phyloP scores from a whole-genome alignment of 2,888 invertebrate genomes.

The Caenorhabditis sp. region DNA sequence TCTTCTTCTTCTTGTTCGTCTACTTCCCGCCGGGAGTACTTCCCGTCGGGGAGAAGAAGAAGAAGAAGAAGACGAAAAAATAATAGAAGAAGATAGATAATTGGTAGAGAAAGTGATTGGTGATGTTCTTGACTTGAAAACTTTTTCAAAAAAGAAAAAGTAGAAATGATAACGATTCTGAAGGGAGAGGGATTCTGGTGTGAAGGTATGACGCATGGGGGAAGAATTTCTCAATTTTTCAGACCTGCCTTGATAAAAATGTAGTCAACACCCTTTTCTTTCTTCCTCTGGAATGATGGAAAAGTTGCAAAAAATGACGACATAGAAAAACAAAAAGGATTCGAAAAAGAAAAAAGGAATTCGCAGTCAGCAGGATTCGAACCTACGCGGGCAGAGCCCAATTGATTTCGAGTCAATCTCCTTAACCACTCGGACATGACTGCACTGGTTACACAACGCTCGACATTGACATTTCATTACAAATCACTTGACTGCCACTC shows the following conservation, averaged over 20 bases:
- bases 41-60: neutral
- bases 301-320: too few species aligned
- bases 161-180: too few species aligned
- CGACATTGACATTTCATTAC: too few species aligned
- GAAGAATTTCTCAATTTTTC: neutral
- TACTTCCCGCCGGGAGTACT: too few species aligned
- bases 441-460: slow-evolving; percentile 26
- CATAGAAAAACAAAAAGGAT: neutral
- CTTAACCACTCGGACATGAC: slow-evolving; percentile 77
- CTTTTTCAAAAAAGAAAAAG: too few species aligned
- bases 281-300: neutral
- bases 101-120: neutral
- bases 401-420: slow-evolving; percentile 78
- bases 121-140: too few species aligned
- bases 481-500: too few species aligned
- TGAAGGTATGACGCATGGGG: neutral
- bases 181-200: too few species aligned
- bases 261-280: neutral
- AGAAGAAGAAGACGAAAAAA: neutral
- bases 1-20: neutral
- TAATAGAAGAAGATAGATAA: slow-evolving; percentile 9
- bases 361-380: slow-evolving; percentile 76
- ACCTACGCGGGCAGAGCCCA: slow-evolving; percentile 78
- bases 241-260: neutral
- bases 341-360: slow-evolving; percentile 41